Percentiles rank a stretch among this genome's conserved stretches.
Conservation (phyloP, 2,888 invertebrate genomes). For the Drosophila austrosaltans region DNA sequence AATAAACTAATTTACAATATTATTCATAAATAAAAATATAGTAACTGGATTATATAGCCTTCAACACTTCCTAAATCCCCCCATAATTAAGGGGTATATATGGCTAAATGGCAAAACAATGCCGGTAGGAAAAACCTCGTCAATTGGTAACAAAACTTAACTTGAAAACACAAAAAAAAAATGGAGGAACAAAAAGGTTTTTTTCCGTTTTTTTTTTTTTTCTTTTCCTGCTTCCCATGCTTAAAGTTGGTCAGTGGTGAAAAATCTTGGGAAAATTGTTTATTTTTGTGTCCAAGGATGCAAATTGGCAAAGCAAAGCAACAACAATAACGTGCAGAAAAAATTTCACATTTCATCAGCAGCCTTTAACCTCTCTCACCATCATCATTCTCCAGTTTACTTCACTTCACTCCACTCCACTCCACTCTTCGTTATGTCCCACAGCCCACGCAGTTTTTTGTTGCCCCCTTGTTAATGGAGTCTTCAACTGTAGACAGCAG, state of each 20-base stretch:
- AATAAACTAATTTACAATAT: no score
- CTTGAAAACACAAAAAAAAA: not conserved
- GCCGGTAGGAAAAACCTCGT: slow-evolving; percentile 45
- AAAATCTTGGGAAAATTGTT: slow-evolving; percentile 33
- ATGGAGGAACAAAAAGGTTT: no score
- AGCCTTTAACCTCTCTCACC: slow-evolving; percentile 40
- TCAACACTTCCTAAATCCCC: not conserved
- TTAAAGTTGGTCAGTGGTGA: slow-evolving; percentile 61
- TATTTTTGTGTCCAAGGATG: slow-evolving; percentile 49
- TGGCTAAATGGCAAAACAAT: slow-evolving; percentile 27
- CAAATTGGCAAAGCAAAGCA: slow-evolving; percentile 50
- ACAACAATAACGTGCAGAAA: slow-evolving; percentile 9
- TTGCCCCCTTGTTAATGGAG: slow-evolving; percentile 50
- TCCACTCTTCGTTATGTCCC: slow-evolving; percentile 12
- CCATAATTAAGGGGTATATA: slow-evolving; percentile 1
- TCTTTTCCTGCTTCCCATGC: slow-evolving; percentile 65
- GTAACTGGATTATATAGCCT: no score
- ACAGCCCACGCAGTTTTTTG: slow-evolving; percentile 39
- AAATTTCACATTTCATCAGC: slow-evolving; percentile 37
- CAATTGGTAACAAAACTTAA: slow-evolving; percentile 5
- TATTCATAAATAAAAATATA: no score
- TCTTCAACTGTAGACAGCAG: slow-evolving; percentile 57
- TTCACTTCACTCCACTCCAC: no score
- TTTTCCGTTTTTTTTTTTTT: no score
- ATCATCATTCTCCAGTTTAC: slow-evolving; percentile 5